Evolutionary conservation across 2,888 invertebrate species (phyloP).

Genomic region (Hylaea fasciaria): DNA sequence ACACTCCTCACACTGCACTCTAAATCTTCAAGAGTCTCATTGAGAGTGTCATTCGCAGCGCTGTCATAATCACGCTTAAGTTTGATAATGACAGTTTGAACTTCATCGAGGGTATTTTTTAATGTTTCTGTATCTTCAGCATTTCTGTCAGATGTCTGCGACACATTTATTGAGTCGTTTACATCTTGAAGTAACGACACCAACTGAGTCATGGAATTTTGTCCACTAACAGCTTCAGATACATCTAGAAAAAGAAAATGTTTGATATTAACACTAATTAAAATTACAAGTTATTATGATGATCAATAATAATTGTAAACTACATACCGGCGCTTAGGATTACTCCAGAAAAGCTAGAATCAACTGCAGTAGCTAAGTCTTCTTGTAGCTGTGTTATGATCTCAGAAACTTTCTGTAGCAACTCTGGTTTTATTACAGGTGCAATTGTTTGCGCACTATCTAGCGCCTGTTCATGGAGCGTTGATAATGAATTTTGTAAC

Average conservation of each 20-base stretch:
- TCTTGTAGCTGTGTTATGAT: slow-evolving; percentile 58
- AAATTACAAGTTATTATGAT: not conserved
- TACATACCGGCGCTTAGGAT: slow-evolving; percentile 37
- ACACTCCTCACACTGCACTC: slow-evolving; percentile 82
- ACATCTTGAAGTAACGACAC: slow-evolving; percentile 66
- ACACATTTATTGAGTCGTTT: slow-evolving; percentile 57
- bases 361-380: slow-evolving; percentile 48
- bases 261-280: not conserved
- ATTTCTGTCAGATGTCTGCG: slow-evolving; percentile 43
- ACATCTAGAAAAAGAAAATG: slow-evolving; percentile 40
- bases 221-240: slow-evolving; percentile 37
- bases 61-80: slow-evolving; percentile 72
- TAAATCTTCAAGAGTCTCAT: slow-evolving; percentile 80
- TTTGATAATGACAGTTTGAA: slow-evolving; percentile 78
- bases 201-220: slow-evolving; percentile 60
- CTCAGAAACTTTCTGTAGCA: slow-evolving; percentile 51
- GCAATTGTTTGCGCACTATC: slow-evolving; percentile 48
- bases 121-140: slow-evolving; percentile 61
- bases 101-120: slow-evolving; percentile 73
- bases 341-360: slow-evolving; percentile 36
- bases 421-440: slow-evolving; percentile 40
- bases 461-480: slow-evolving; percentile 49
- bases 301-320: not conserved
- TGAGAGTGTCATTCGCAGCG: slow-evolving; percentile 67
- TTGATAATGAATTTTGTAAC: slow-evolving; percentile 48